Conservation (phyloP, 2,113 vertebrate species). For the Muntiacus reevesi region DNA sequence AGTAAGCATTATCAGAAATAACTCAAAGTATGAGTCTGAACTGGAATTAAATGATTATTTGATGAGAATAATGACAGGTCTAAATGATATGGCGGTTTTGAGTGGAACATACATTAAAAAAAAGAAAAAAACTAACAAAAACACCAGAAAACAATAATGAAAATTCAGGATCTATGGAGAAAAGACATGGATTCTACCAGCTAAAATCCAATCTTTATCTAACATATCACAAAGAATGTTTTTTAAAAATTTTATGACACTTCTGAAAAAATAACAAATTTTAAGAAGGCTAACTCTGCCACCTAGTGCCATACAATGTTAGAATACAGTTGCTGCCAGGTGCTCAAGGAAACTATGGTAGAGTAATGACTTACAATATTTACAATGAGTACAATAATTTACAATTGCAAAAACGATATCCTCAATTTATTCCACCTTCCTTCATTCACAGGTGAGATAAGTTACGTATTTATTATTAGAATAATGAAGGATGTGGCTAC, state of each 20-base stretch:
- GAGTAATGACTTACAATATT: not conserved
- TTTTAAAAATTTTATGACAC: not conserved
- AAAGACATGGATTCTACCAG: conserved; percentile 17
- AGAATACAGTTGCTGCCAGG: not conserved
- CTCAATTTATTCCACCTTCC: not conserved
- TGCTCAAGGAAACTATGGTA: not conserved
- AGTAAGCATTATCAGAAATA: not conserved
- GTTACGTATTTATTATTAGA: not conserved
- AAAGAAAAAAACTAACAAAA: not conserved
- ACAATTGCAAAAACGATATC: not conserved
- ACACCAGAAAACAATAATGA: not conserved
- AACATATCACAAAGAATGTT: not conserved
- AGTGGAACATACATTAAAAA: not conserved
- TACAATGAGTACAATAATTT: not conserved
- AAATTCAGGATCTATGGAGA: not conserved
- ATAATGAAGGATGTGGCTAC: not conserved
- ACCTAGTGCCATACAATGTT: conserved; percentile 52
- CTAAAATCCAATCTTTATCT: not conserved
- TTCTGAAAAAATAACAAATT: not conserved
- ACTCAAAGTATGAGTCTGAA: not conserved
- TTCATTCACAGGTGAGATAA: not conserved
- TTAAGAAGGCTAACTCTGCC: conserved; percentile 51
- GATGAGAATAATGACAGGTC: not conserved
- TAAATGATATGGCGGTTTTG: not conserved
- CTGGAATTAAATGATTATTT: not conserved